Percentiles rank a stretch among this genome's conserved stretches.
Evolutionary conservation across 92 coral and sea anemone genomes (phyloP).

Genomic region (Porites divaricata): DNA sequence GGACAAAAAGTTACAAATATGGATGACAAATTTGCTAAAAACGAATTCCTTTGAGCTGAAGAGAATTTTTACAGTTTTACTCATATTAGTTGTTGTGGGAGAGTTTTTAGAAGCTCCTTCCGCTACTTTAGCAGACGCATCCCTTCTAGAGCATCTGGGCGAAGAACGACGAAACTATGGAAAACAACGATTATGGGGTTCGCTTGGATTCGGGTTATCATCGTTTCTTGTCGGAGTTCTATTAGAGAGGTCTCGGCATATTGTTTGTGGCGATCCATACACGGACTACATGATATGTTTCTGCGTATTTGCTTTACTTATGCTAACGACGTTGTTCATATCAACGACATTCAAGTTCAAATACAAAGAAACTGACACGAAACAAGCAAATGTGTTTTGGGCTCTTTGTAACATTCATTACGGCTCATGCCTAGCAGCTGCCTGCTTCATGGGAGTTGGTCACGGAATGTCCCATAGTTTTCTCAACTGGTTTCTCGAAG

Average conservation of each 20-base stretch:
- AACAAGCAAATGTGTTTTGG: slow-evolving; percentile 69
- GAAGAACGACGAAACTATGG: slow-evolving; percentile 95
- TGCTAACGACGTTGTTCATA: slow-evolving; percentile 83
- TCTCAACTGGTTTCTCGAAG: slow-evolving; percentile 96
- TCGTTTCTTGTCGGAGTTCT: slow-evolving; percentile 93
- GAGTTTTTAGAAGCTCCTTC: slow-evolving; percentile 97
- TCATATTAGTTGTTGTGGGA: slow-evolving; percentile 92
- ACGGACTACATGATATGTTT: slow-evolving; percentile 95
- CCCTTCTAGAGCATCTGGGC: slow-evolving; percentile 94
- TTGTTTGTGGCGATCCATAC: slow-evolving; percentile 90
- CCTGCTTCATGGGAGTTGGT: slow-evolving; percentile 96
- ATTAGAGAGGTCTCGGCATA: slow-evolving; percentile 88
- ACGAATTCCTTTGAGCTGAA: slow-evolving; percentile 79
- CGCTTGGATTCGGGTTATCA: slow-evolving; percentile 95
- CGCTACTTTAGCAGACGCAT: slow-evolving; percentile 93
- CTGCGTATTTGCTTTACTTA: slow-evolving; percentile 83
- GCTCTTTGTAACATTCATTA: slow-evolving; percentile 87
- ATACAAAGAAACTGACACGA: slow-evolving; percentile 71
- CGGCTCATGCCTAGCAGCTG: slow-evolving; percentile 92
- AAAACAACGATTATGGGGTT: slow-evolving; percentile 98
- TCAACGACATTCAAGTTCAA: slow-evolving; percentile 88
- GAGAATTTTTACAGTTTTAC: slow-evolving; percentile 83
- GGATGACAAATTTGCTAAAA: slow-evolving; percentile 83
- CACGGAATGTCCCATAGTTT: slow-evolving; percentile 96
- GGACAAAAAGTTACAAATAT: slow-evolving; percentile 31